A percentile compares a stretch with the other conserved stretches of the same genome.
Conservation (phyloP, 2,797 vertebrate genomes). For the Rhinichthys osculus region DNA sequence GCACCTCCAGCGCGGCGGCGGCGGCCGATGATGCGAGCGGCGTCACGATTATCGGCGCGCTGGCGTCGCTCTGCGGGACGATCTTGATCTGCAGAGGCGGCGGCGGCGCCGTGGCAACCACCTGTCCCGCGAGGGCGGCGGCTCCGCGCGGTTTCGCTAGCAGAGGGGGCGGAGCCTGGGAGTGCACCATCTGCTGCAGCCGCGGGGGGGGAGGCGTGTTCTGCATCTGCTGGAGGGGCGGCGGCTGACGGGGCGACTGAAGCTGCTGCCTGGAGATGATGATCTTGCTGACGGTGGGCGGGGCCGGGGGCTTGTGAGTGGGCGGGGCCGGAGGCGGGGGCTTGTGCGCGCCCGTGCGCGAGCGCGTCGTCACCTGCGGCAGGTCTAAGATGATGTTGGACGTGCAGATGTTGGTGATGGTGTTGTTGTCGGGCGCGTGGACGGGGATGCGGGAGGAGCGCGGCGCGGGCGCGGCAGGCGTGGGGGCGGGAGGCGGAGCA, state of each 20-base stretch:
- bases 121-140: conserved; percentile 54
- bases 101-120: conserved; percentile 71
- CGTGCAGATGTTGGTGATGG: conserved; percentile 85
- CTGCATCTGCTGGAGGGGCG: conserved; percentile 90
- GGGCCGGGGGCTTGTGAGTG: conserved; percentile 46
- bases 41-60: conserved; percentile 75
- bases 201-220: conserved; percentile 80
- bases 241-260: conserved; percentile 81
- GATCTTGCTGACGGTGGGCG: conserved; percentile 84
- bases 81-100: conserved; percentile 88
- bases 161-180: conserved; percentile 86
- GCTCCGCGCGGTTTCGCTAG: conserved; percentile 82
- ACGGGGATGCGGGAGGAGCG: conserved; percentile 73
- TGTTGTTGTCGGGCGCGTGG: conserved; percentile 84
- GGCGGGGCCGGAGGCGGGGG: conserved; percentile 55
- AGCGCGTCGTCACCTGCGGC: conserved; percentile 80
- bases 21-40: conserved; percentile 52
- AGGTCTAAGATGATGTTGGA: conserved; percentile 86
- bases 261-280: conserved; percentile 85
- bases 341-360: conserved; percentile 78
- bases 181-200: conserved; percentile 85
- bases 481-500: not conserved
- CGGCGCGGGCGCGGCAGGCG: conserved; percentile 12
- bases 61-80: conserved; percentile 74
- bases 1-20: conserved; percentile 68